These are phyloP conservation scores for Littorina saxatilis DNA, from an alignment of 1,140 invertebrate genomes.

Conservation along the genomic window DNA sequence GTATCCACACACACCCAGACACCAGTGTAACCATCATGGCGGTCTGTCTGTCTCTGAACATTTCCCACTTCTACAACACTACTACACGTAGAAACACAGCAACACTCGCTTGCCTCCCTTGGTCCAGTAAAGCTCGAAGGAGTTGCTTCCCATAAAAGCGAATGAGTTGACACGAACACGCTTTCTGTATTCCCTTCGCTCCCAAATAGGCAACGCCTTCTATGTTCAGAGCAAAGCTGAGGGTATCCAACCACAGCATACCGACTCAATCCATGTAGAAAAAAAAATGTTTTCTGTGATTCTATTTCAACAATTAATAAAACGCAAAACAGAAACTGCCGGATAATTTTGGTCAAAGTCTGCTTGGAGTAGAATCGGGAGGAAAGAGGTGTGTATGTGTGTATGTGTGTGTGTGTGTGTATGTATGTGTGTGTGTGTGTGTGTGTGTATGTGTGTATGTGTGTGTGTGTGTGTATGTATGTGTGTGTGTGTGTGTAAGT, in stretches of 20 bases:
- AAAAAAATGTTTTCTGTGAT: too few relatives aligned
- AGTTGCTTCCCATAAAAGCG: not conserved
- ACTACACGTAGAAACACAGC: not conserved
- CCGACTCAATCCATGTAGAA: too few relatives aligned
- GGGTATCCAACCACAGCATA: too few relatives aligned
- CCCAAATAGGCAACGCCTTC: too few relatives aligned
- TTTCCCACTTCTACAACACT: constrained; percentile 12
- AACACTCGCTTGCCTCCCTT: not conserved
- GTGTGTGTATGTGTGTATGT: not conserved
- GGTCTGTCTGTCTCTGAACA: not conserved
- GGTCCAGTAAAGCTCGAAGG: not conserved
- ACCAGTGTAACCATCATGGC: constrained; percentile 24
- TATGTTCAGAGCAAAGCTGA: too few relatives aligned
- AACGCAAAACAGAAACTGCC: too few relatives aligned
- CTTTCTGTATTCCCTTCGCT: too few relatives aligned
- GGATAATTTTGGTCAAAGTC: too few relatives aligned
- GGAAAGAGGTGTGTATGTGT: too few relatives aligned
- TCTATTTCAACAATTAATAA: too few relatives aligned
- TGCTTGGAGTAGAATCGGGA: too few relatives aligned
- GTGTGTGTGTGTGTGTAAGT: constrained; percentile 12
- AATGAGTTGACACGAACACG: too few relatives aligned
- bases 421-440: constrained; percentile 3
- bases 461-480: constrained; percentile 7
- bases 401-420: not conserved
- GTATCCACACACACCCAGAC: not conserved